Evolutionary conservation across 2,113 vertebrate genomes (phyloP), one percentile per base, ranked within the genome.

Genomic region (Apistogramma diplotaenia): DNA sequence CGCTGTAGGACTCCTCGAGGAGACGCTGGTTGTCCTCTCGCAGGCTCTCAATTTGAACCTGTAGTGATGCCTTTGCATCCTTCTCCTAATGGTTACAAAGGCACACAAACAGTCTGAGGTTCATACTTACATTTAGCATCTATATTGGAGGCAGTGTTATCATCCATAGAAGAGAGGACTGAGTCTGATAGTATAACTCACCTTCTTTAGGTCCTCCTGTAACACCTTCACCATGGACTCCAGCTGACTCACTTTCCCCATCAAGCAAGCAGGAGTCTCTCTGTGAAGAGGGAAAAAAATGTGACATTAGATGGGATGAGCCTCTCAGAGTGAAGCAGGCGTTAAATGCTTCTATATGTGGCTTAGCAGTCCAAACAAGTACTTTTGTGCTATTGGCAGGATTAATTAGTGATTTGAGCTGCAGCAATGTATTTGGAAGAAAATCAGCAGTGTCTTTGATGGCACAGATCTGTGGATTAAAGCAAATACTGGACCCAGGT

Each of bases 1-100:
- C 98, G 4, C 95, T 98, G 95, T 98, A 97, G 57, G 98, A 99
- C 89, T 99, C 98, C 91, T 99, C 97, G 84, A 98, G 96, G 82
- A 99, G 95, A 56, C 97, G 94, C 95, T 97, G 94, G 95, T 99
- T 99, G 95, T 99, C 97, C 89, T 98, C 97, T 3, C 97, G 93
- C 85, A 99, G 90, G 83, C 95, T 95, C 72, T 97, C 96, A 53
- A 99, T 96, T 94, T 99, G 97, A 0, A 93, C 96, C 92, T 99
- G 97, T 59, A 99, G 95, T 8, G 93, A 96, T 16, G 93, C 95
- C 89, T 99, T 98, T 91, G 97, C 97, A 79, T 99, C 97, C 72
- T 96, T 98, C 89, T 99, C 98, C 98, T 99, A 94, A 40, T 43
- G 58, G 49, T 18, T 73, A 79, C 16, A 83, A 53, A 81, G 13